Evolutionary conservation across 2,888 invertebrate species (phyloP), one percentile per base, ranked within the genome.

Genomic region (Troides oblongomaculatus): DNA sequence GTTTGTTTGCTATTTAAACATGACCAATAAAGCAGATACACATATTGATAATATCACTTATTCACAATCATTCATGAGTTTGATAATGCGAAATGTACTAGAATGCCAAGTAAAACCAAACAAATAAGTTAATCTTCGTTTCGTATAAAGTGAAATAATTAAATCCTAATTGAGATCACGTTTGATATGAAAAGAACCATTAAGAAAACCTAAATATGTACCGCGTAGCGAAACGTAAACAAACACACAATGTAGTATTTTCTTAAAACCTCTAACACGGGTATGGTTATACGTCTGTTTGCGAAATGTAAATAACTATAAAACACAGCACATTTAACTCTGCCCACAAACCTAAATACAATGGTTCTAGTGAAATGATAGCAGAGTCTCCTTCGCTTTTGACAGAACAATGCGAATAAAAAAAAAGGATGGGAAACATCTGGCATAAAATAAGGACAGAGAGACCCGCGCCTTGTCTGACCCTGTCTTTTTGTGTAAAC

Each of bases 351-450:
- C 66, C 59, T 66, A 66, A 70, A 66, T 66, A 70, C 66, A 70
- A 70, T 66, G 66, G 57, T 36, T 56, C 46, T 50, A 65, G 62
- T 50, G 65, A 66, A 66, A 70, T 63, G 64, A 64, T 46, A 63
- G 39, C 70, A 60, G 67, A 64, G 67, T 60, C 66, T 67, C 64
- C 46, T 66, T 63, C 62, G 67, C 53, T 64, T 64, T 64, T 64
- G 66, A 66, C 66, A 61, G 64, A 64, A 66, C 66, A 70, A 63
- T 70, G 67, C 70, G 23, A 70, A 67, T 64, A 68, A 63, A 71
- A 53, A 69, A 72, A 72, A 67, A 71, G 67, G 58, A 69, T 70
- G 68, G 70, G 63, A 67, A 70, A 68, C 70, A 73, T 71, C 62
- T 70, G 66, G 61, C 64, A 67, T 70, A 57, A 70, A 70, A 70